Percentiles rank a stretch among this genome's conserved stretches.
Conservation (phyloP, 2,888 invertebrate species). For the Dryococelus australis region DNA sequence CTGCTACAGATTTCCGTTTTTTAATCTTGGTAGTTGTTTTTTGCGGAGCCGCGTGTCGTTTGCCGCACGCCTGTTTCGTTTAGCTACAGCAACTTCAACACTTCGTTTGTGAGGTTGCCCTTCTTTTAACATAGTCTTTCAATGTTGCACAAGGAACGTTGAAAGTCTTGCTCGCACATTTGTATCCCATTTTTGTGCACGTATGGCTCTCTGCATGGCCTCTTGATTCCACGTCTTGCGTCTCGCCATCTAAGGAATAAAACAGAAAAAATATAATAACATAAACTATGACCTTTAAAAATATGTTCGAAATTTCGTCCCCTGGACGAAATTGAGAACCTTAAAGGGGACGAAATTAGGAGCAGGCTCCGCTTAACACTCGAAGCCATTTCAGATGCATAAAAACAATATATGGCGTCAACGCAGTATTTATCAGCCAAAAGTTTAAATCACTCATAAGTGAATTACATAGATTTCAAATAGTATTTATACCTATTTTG, state of each 20-base stretch:
- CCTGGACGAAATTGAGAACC: not conserved
- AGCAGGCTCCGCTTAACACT: not conserved
- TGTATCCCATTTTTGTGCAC: not conserved
- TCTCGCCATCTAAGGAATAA: no score
- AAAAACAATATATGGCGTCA: not conserved
- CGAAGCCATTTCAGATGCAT: not conserved
- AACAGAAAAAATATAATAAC: no score
- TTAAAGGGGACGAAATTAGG: not conserved
- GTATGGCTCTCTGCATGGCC: no score
- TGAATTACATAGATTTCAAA: not conserved
- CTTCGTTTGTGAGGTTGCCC: not conserved
- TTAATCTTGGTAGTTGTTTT: no score
- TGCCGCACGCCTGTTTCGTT: no score
- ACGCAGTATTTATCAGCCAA: not conserved
- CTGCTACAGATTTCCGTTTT: no score
- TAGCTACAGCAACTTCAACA: no score
- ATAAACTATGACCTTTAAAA: no score
- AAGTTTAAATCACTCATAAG: not conserved
- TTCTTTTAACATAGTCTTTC: constrained; percentile 1
- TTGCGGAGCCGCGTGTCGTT: no score
- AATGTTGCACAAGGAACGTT: not conserved
- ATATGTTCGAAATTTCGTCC: not conserved
- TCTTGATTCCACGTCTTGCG: no score
- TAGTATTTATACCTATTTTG: not conserved
- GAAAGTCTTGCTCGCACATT: not conserved